A percentile compares a stretch with the other conserved stretches of the same genome.
phyloP scores from a whole-genome alignment of 2,113 vertebrate genomes.

The Neotoma lepida region DNA sequence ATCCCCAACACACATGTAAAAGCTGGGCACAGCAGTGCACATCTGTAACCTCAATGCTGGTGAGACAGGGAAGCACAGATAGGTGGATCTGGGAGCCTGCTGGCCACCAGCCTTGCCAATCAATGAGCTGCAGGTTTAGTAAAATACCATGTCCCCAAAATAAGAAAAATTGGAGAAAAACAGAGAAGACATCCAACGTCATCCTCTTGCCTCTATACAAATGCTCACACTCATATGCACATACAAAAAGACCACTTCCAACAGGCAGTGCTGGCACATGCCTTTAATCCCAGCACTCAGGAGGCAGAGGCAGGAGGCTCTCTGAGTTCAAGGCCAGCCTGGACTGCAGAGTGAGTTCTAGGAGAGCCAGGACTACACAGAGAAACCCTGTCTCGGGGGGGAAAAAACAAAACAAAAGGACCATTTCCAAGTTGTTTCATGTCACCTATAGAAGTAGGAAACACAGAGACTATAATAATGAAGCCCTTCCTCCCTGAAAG shows the following conservation, averaged over 20 bases:
- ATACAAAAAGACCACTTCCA: neutral
- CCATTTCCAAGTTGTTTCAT: conserved; percentile 15
- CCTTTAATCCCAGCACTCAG: neutral
- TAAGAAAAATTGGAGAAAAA: neutral
- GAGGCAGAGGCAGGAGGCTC: neutral
- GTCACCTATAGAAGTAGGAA: conserved; percentile 21
- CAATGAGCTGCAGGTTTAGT: neutral
- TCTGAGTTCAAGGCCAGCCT: neutral
- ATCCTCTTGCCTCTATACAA: neutral
- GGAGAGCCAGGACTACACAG: neutral
- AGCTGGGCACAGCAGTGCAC: neutral
- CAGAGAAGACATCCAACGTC: neutral
- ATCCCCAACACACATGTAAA: neutral
- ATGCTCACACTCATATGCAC: neutral
- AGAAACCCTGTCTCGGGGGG: neutral
- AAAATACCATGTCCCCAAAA: neutral
- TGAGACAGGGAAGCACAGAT: too few species aligned
- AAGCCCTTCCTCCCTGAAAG: neutral
- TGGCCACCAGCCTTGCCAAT: neutral
- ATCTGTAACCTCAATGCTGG: neutral
- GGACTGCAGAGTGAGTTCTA: neutral
- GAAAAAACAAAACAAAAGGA: neutral
- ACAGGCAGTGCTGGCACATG: neutral
- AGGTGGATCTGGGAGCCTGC: neutral
- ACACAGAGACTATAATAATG: neutral